Base-by-base conservation (phyloP, 1,140 invertebrate genomes). In the Stegodyphus dumicola region DNA sequence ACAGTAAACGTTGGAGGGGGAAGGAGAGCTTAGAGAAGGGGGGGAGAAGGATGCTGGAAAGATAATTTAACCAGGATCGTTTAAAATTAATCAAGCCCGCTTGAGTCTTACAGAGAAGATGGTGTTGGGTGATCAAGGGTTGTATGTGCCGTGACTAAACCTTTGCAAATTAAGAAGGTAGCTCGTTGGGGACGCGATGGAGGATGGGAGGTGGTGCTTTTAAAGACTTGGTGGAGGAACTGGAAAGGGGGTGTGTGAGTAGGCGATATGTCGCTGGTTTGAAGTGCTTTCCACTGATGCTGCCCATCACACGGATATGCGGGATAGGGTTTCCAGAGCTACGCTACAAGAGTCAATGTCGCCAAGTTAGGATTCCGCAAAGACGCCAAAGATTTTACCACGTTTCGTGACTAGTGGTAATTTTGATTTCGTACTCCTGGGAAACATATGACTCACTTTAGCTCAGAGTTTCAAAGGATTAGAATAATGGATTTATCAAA, bases 31-130 rank as follows among this genome's bases (percentile, higher is more conserved):
- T 33, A 3, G 1, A 60, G 56, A 64, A 52, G 69, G 7, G 17
- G 79, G 56, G 80, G 56, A 49, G 80, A 13, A 33, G 10, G 69
- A 49, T 9, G 69, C 13, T 49, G 71, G 70, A n/a, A 60, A 85
- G 73, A 85, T 85, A 85, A 85, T 85, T 85, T 85, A 85, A 85
- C 81, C 81, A 85, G 52, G 74, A 85, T 85, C 81, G 81, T 77
- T 85, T 85, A 77, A 85, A 85, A 85, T 85, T 85, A 85, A 85
- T 85, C 81, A 85, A 69, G 71, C 56, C 17, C 18, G 11, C 53
- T 10, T 51, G 48, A 9, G 10, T 13, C 49, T 18, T 18, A 7
- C 65, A 6, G 48, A 53, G 48, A 70, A 15, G 11, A n/a, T 53
- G 17, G 15, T 74, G 71, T 56, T 7, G 10, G 71, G 71, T 56